phyloP scores from a whole-genome alignment of 2,113 vertebrate species.

The Chrysemys picta region DNA sequence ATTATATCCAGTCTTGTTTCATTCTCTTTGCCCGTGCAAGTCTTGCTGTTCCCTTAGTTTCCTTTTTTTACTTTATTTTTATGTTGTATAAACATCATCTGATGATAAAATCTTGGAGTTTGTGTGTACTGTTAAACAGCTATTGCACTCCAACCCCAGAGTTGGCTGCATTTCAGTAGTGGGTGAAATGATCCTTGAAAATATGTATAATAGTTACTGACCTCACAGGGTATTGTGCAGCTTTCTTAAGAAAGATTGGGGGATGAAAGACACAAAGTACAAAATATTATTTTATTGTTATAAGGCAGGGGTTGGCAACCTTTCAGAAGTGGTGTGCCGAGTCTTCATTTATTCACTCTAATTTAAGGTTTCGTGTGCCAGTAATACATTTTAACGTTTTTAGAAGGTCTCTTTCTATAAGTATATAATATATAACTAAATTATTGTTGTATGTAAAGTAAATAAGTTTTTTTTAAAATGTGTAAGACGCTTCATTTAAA shows the following conservation, averaged over 20 bases:
- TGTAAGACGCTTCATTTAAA: no score
- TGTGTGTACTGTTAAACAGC: neutral
- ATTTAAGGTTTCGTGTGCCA: no score
- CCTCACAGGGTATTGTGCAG: neutral
- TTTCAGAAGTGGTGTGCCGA: no score
- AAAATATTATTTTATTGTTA: neutral
- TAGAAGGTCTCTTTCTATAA: no score
- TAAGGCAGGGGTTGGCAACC: neutral
- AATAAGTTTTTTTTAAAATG: no score
- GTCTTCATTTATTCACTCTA: no score
- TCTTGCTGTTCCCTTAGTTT: neutral
- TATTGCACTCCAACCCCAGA: neutral
- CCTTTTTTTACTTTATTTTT: neutral
- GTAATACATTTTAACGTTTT: no score
- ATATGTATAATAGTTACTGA: neutral
- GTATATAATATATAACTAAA: no score
- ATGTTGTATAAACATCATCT: neutral
- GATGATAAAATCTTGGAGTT: neutral
- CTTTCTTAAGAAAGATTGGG: neutral
- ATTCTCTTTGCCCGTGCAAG: neutral
- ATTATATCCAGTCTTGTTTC: neutral
- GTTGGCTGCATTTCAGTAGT: neutral
- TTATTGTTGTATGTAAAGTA: no score
- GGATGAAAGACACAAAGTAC: neutral
- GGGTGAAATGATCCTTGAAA: neutral